These are phyloP conservation scores for Furcula furcula DNA, from an alignment of 2,888 invertebrate genomes.

Conservation along the genomic window DNA sequence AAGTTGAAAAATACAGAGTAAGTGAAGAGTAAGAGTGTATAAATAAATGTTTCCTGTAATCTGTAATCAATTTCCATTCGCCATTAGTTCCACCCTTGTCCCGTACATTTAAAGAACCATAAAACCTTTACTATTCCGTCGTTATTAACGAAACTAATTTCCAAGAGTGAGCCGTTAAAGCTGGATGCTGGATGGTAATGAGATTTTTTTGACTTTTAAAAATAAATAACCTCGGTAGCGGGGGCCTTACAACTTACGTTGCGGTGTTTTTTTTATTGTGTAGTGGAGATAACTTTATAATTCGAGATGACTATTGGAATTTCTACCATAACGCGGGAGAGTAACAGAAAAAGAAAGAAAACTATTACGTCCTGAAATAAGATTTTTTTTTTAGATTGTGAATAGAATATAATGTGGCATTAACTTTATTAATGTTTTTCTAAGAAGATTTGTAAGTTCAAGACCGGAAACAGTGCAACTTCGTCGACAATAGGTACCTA, in stretches of 20 bases:
- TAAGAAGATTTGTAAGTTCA: no score
- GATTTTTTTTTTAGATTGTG: no score
- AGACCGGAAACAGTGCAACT: no score
- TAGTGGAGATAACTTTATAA: conserved; percentile 15
- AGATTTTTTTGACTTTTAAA: conserved; percentile 35
- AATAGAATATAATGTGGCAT: no score
- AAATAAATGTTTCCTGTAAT: no score
- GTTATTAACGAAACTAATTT: conserved; percentile 59
- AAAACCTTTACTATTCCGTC: conserved; percentile 52
- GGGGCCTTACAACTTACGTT: conserved; percentile 12
- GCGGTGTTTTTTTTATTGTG: conserved; percentile 10
- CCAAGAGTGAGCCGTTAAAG: conserved; percentile 59
- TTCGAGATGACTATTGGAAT: conserved; percentile 8
- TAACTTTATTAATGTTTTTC: no score
- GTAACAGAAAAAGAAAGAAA: no score
- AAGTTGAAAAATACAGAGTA: no score
- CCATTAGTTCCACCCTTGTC: conserved; percentile 7
- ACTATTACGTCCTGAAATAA: no score
- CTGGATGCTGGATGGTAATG: conserved; percentile 52
- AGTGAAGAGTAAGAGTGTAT: no score
- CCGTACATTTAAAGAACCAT: conserved; percentile 34
- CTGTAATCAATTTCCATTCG: conserved; percentile 2
- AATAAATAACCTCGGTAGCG: conserved; percentile 22
- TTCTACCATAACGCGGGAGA: conserved; percentile 3
- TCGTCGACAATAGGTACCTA: no score